Evolutionary conservation across 2,888 invertebrate genomes (phyloP).

Genomic region (Cephalotes varians): DNA sequence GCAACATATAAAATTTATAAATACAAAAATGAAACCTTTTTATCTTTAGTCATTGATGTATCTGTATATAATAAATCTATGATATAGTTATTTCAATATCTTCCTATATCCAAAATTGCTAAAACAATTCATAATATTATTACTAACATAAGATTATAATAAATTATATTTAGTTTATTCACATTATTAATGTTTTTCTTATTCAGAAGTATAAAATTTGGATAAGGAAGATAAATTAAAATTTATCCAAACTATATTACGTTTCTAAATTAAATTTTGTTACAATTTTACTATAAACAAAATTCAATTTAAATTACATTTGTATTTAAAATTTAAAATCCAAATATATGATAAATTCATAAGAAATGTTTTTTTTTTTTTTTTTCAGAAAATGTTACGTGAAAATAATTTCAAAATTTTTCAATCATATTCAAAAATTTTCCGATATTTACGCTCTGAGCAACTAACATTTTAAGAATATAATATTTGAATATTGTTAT

Average conservation of each 20-base stretch:
- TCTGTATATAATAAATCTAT: slow-evolving; percentile 65
- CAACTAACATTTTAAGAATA: slow-evolving; percentile 10
- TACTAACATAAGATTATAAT: background rate
- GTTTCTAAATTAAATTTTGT: background rate
- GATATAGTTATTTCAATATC: slow-evolving; percentile 55
- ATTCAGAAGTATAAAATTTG: background rate
- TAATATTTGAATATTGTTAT: no score
- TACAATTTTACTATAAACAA: background rate
- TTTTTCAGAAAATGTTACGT: background rate
- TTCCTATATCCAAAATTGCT: slow-evolving; percentile 59
- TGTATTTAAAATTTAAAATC: background rate
- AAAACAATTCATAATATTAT: slow-evolving; percentile 60
- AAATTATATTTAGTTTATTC: background rate
- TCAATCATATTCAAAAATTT: background rate
- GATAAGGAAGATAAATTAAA: background rate
- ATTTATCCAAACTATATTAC: background rate
- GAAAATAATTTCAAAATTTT: background rate
- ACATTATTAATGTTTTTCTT: background rate
- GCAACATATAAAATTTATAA: slow-evolving; percentile 52
- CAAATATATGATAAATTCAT: background rate
- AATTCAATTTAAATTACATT: slow-evolving; percentile 7
- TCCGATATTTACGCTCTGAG: slow-evolving; percentile 8
- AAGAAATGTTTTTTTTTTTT: no score
- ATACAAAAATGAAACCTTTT: slow-evolving; percentile 75
- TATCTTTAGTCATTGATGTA: slow-evolving; percentile 80